These are phyloP conservation scores for Bucorvus abyssinicus DNA, from an alignment of 2,797 vertebrate genomes.

Conservation along the genomic window DNA sequence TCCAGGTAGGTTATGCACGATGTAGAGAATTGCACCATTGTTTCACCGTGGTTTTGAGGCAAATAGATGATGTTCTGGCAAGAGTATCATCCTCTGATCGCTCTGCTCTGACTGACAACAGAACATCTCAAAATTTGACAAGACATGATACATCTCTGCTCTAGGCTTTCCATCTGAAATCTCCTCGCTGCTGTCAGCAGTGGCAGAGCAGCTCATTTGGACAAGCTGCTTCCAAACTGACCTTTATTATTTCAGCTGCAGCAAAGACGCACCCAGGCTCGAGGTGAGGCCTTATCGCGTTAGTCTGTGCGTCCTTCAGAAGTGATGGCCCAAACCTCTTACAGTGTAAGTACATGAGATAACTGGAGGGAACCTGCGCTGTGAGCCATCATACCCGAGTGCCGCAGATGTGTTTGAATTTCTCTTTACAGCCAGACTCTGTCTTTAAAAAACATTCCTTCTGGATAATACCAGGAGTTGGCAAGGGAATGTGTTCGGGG, in stretches of 20 bases:
- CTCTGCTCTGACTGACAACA: not conserved
- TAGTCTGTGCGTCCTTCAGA: not conserved
- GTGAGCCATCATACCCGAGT: fast-evolving
- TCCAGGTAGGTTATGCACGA: not conserved
- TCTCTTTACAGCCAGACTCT: not conserved
- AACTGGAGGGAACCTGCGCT: not conserved
- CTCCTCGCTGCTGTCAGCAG: not conserved
- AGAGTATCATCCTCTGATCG: not conserved
- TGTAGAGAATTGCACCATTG: not conserved
- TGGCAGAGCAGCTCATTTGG: not conserved
- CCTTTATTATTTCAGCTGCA: not conserved
- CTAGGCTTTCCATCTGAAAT: not conserved
- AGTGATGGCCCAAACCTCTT: not conserved
- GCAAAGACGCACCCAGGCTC: not conserved
- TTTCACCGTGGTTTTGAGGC: not conserved
- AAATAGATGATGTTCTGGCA: not conserved
- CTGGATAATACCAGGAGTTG: not conserved
- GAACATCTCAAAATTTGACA: not conserved
- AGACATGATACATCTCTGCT: not conserved
- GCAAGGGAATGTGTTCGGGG: not conserved
- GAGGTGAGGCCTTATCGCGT: not conserved
- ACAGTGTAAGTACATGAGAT: fast-evolving
- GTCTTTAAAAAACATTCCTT: not conserved
- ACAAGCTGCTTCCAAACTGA: not conserved
- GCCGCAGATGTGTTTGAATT: not conserved